These are phyloP conservation scores for Diorhabda carinulata DNA, from an alignment of 1,140 invertebrate species.

Conservation along the genomic window DNA sequence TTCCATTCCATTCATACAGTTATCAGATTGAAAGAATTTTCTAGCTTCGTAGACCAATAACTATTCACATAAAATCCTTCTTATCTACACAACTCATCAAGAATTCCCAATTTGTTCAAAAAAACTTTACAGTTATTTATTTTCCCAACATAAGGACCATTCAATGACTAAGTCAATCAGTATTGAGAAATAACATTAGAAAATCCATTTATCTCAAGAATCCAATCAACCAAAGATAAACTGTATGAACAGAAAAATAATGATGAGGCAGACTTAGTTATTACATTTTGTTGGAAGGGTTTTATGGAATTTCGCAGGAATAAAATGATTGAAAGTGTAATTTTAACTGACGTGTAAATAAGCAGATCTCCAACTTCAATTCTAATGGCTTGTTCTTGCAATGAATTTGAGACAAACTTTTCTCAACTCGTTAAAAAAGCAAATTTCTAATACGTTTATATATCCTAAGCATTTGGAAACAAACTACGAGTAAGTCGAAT, in stretches of 20 bases:
- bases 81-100: neutral
- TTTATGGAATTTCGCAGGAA: slow-evolving; percentile 2
- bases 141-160: neutral
- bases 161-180: neutral
- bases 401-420: too few species aligned
- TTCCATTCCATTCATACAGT: too few species aligned
- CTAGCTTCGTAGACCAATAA: neutral
- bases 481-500: too few species aligned
- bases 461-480: too few species aligned
- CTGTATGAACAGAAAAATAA: slow-evolving; percentile 2
- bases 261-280: neutral
- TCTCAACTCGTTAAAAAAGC: too few species aligned
- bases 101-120: neutral
- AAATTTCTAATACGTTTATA: too few species aligned
- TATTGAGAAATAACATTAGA: neutral
- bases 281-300: neutral
- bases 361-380: too few species aligned
- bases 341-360: neutral
- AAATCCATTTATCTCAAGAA: slow-evolving; percentile 2
- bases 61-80: neutral
- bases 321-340: neutral
- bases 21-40: too few species aligned
- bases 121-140: neutral
- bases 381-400: too few species aligned
- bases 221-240: slow-evolving; percentile 2